Evolutionary conservation across 2,888 invertebrate genomes (phyloP), one percentile per base, ranked within the genome.

Genomic region (Frankliniella intonsa): DNA sequence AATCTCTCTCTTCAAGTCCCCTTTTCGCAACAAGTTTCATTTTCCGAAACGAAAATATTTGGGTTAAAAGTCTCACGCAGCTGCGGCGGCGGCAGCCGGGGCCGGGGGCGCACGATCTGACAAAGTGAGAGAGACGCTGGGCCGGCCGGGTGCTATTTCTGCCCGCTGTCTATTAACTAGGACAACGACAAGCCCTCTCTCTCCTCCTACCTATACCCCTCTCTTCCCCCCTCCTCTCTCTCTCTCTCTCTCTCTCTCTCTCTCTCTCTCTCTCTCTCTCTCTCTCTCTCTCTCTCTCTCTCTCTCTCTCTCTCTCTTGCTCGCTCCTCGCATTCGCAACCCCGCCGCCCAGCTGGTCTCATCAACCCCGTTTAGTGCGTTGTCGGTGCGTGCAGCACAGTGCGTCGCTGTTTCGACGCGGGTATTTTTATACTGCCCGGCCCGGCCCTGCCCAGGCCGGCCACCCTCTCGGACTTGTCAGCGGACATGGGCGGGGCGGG

Each of bases 151-250:
- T 25, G 69, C 69, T 76, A 76, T 76, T 76, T 76, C 69, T 76
- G 69, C 22, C 69, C 69, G 69, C 69, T 25, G 69, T 76, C 69
- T 76, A 76, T 76, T 76, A 76, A 76, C 25, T 76, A 76, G 69
- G 69, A 76, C 69, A 76, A 76, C 69, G 69, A 9, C 69, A 3
- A 38, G 55, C 69, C 25, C 69, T 25, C 69, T 69, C 69, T 22
- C 17, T n/a, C n/a, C 65, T 1, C 65, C 65, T n/a, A 17, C 62
- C 62, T 14, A 5, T 62, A 17, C n/a, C n/a, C n/a, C 11, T 3
- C 62, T 62, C 19, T 10, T 17, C n/a, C 17, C 7, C 62, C 14
- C n/a, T 3, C n/a, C 14, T 17, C 14, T 17, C 55, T 8, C 55
- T 55, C 55, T 55, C 55, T 55, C 62, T 62, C 0, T n/a, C 14